Percentiles rank a stretch among this genome's conserved stretches.
Conservation (phyloP, 2,113 vertebrate species). For the Neodontobutis hainanensis region DNA sequence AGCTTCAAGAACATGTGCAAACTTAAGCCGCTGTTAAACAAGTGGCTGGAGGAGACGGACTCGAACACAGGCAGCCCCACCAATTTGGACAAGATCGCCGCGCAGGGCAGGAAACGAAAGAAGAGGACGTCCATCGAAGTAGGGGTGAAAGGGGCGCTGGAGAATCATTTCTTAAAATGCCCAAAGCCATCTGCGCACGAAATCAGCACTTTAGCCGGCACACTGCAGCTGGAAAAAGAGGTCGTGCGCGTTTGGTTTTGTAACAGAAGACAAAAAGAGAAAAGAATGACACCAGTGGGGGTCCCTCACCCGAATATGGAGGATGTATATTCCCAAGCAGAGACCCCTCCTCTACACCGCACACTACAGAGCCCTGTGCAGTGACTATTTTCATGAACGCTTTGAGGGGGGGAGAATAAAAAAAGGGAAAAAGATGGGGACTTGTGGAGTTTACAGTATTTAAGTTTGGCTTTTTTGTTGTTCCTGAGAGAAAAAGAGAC, state of each 20-base stretch:
- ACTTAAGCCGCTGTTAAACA: conserved; percentile 95
- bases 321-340: conserved; percentile 96
- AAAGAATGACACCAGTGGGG: conserved; percentile 97
- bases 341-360: conserved; percentile 93
- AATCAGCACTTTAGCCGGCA: conserved; percentile 95
- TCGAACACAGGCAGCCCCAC: conserved; percentile 96
- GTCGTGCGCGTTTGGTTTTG: conserved; percentile 99
- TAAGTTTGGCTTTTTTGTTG: conserved; percentile 76
- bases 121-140: conserved; percentile 99
- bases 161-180: conserved; percentile 98
- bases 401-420: conserved; percentile 55
- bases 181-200: conserved; percentile 98
- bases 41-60: conserved; percentile 99
- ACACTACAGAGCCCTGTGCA: conserved; percentile 93
- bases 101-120: conserved; percentile 98
- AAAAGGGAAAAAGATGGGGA: conserved; percentile 54
- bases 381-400: conserved; percentile 86
- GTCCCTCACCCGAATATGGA: conserved; percentile 95
- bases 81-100: conserved; percentile 98
- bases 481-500: conserved; percentile 71
- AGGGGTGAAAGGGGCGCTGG: conserved; percentile 96
- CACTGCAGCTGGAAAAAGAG: conserved; percentile 98
- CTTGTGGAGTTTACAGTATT: conserved; percentile 85
- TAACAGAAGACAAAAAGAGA: conserved; percentile 99
- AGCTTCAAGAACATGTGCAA: conserved; percentile 99